These are phyloP conservation scores for Petrosia ficiformis DNA, from an alignment of 37 sponge, comb jelly and placozoan genomes.

Conservation along the genomic window DNA sequence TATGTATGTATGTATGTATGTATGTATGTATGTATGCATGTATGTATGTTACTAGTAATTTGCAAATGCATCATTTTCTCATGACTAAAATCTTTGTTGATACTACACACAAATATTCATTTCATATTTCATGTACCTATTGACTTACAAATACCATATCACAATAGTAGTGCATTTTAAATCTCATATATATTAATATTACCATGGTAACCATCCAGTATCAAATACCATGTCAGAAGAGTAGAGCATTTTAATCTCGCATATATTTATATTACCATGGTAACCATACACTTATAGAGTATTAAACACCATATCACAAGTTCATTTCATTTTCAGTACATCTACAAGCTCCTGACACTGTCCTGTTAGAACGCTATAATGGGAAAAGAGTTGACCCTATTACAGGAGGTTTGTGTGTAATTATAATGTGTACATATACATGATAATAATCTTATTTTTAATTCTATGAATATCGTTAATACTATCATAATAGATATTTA, in stretches of 20 bases:
- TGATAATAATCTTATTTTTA: background rate
- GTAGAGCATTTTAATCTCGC: background rate
- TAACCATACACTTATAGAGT: too few species aligned
- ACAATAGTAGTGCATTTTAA: conserved; percentile 77
- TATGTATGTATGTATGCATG: too few species aligned
- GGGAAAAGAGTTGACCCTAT: conserved; percentile 92
- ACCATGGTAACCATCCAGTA: background rate
- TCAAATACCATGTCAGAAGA: background rate
- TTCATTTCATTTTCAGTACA: too few species aligned
- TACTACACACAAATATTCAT: too few species aligned
- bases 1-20: too few species aligned
- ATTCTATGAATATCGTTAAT: background rate
- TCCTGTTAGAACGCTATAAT: conserved; percentile 72
- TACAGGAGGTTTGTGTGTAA: conserved; percentile 77
- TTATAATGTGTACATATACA: background rate
- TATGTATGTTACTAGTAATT: too few species aligned
- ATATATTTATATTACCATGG: too few species aligned
- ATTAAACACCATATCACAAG: too few species aligned
- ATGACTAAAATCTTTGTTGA: too few species aligned
- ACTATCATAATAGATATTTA: conserved; percentile 79
- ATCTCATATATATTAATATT: conserved; percentile 81
- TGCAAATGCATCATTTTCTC: too few species aligned
- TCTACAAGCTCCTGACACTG: conserved; percentile 73
- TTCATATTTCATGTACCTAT: too few species aligned
- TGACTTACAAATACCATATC: conserved; percentile 45